Conservation (phyloP, 2,797 vertebrate genomes). For the Orientallactaga sibirica region DNA sequence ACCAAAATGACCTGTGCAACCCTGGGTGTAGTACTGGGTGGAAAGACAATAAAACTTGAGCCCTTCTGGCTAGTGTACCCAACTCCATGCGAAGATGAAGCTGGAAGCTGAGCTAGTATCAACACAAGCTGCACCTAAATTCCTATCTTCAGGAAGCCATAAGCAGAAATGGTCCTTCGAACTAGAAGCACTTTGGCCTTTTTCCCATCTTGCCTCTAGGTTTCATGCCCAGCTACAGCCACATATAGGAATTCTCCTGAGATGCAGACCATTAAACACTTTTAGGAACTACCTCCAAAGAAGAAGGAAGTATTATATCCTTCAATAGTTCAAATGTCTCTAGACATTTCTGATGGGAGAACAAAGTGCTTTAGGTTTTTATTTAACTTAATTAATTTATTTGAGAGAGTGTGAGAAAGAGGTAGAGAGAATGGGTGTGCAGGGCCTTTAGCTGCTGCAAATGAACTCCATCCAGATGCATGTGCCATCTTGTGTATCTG, state of each 20-base stretch:
- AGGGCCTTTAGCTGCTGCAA: no score
- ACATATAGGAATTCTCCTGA: not conserved
- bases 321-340: slow-evolving; percentile 43
- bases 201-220: slow-evolving; percentile 44
- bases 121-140: not conserved
- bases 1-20: not conserved
- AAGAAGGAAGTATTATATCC: slow-evolving; percentile 42
- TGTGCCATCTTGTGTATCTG: no score
- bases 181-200: slow-evolving; percentile 28
- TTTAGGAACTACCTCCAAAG: slow-evolving; percentile 34
- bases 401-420: no score
- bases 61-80: not conserved
- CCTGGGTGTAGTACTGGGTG: not conserved
- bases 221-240: slow-evolving; percentile 60
- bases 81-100: slow-evolving; percentile 9
- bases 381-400: no score
- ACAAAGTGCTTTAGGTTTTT: slow-evolving; percentile 44
- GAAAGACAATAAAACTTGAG: not conserved
- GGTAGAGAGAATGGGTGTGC: no score
- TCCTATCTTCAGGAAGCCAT: not conserved
- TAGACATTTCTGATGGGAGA: slow-evolving; percentile 8
- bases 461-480: no score
- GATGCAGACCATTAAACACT: slow-evolving; percentile 51
- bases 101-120: slow-evolving; percentile 28
- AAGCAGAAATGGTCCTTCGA: slow-evolving; percentile 41